Percentiles rank a stretch among this genome's conserved stretches.
Conservation (phyloP, 2,888 invertebrate species). For the Nebria salina region DNA sequence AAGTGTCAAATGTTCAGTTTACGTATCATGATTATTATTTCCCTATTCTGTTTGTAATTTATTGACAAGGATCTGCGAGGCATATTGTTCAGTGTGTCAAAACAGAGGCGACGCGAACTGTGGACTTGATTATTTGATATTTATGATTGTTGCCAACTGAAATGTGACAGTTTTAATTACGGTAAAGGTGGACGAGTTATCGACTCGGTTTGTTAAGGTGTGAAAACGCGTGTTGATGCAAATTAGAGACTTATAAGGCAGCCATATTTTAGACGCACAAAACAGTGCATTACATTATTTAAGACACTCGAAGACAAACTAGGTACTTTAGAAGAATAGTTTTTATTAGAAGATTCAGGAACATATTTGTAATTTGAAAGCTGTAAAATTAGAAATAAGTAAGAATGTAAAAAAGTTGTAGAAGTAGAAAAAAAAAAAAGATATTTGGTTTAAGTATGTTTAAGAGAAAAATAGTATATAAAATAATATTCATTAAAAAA, state of each 20-base stretch:
- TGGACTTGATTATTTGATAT: conserved; percentile 6
- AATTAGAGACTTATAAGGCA: background rate
- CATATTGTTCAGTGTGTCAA: conserved; percentile 5
- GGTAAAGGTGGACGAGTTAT: background rate
- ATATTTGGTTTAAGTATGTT: background rate
- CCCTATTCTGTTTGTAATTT: conserved; percentile 17
- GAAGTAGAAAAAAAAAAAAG: background rate
- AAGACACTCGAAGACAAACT: too few relatives aligned
- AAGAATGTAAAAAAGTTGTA: too few relatives aligned
- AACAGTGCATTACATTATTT: too few relatives aligned
- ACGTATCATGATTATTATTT: background rate
- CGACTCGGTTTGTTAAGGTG: background rate
- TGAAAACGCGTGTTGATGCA: background rate
- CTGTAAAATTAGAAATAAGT: too few relatives aligned
- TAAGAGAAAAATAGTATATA: background rate
- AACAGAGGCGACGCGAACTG: background rate
- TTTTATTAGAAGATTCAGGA: too few relatives aligned
- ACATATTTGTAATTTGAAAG: too few relatives aligned
- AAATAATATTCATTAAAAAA: background rate
- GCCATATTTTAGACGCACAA: background rate
- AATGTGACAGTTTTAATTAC: conserved; percentile 7
- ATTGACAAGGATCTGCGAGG: conserved; percentile 13
- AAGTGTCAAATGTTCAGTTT: background rate
- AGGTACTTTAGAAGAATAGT: too few relatives aligned
- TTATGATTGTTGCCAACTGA: background rate